These are phyloP conservation scores for Todus mexicanus DNA, from an alignment of 2,797 vertebrate species.

Conservation along the genomic window DNA sequence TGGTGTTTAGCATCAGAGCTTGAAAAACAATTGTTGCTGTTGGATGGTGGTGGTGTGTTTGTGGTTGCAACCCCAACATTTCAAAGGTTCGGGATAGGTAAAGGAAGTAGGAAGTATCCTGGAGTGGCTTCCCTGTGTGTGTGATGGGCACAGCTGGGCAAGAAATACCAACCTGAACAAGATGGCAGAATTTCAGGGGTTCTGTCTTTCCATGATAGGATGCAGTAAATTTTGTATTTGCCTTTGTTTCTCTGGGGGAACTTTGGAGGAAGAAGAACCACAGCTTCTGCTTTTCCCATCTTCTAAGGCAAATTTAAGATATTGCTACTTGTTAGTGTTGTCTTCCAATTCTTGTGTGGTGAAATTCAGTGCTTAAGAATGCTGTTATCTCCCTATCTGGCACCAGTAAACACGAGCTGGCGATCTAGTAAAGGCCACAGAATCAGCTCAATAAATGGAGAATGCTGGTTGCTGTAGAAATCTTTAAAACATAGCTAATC, in stretches of 20 bases:
- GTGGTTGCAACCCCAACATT: neutral
- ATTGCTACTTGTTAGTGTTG: neutral
- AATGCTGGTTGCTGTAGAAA: slow-evolving; percentile 42
- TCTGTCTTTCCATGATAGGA: neutral
- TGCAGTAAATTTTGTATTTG: neutral
- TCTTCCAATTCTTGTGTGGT: neutral
- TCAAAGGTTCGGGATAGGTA: neutral
- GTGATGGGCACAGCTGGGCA: neutral
- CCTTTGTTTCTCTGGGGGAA: neutral
- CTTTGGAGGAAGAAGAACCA: neutral
- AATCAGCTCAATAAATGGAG: slow-evolving; percentile 28
- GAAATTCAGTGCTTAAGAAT: slow-evolving; percentile 32
- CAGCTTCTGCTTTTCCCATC: slow-evolving; percentile 1
- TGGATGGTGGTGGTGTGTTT: neutral
- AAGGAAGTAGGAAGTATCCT: neutral
- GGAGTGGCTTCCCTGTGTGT: neutral
- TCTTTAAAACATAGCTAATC: slow-evolving; percentile 46
- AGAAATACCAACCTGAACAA: neutral
- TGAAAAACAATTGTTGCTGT: slow-evolving; percentile 19
- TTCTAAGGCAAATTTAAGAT: neutral
- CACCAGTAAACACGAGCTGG: neutral
- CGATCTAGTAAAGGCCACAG: neutral
- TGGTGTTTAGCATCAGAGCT: neutral
- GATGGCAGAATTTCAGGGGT: neutral
- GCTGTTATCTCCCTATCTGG: slow-evolving; percentile 35